Base-by-base conservation (phyloP, 2,888 invertebrate species). In the Agrochola circellaris region DNA sequence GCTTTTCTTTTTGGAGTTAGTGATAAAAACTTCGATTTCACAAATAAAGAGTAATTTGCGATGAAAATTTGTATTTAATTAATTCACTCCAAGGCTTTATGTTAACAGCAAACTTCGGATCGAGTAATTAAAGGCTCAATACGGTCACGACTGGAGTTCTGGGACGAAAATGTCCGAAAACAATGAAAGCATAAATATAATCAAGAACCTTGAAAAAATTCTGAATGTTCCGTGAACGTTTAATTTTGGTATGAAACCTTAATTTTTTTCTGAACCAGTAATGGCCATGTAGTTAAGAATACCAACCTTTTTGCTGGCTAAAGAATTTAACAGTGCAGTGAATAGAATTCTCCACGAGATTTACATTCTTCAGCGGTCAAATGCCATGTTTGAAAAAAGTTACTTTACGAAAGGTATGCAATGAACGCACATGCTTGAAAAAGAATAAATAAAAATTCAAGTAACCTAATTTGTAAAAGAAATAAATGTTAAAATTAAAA, bases 361-460 rank as follows among this genome's bases (percentile, higher is more conserved):
- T 75, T 30, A 60, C 38, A 84, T 86, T 79, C 48, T 67, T 83
- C 2, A 56, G 56, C 56, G 74, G 69, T 61, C n/a, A 45, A 70
- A 69, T 58, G 8, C n/a, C 62, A 64, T 68, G 60, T 61, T 83
- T 74, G 56, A 15, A 65, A 56, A 67, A 58, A 60, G 11, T 26
- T 17, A 48, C 30, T 70, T 69, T 48, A 3, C 0, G 17, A 61
- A 73, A 77, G 34, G 42, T 58, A 78, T 68, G 66, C 56, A 20
- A 69, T 38, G 61, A 66, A 58, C 11, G 64, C 34, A 64, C 15
- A 34, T 42, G 34, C 42, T 66, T 17, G 30, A 48, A 30, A 45
- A 15, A 20, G 8, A 83, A 70, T 4, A 62, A 83, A 71, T 42
- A 34, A 56, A 54, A 42, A 45, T 66, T 56, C 6, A 38, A 38